phyloP scores from a whole-genome alignment of 2,113 vertebrate species.

The Micromys minutus region DNA sequence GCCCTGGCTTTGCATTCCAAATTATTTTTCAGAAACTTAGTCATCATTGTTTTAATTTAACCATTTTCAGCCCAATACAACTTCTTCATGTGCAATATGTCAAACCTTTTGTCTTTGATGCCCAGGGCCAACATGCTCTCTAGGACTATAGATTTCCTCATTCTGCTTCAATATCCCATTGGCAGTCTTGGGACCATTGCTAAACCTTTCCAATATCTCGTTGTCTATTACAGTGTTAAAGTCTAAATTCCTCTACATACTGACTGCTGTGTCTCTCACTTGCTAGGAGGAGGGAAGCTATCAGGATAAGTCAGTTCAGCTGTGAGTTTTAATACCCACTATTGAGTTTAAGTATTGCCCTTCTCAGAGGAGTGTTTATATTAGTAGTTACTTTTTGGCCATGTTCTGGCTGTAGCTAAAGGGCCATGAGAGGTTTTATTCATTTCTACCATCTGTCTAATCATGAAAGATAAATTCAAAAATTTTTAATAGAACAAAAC shows the following conservation, averaged over 20 bases:
- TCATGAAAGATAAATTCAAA: neutral
- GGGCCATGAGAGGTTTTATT: constrained; percentile 19
- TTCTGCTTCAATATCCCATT: neutral
- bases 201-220: neutral
- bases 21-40: neutral
- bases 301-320: neutral
- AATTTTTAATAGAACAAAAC: neutral
- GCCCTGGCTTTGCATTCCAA: neutral
- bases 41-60: neutral
- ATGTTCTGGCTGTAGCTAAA: constrained; percentile 39
- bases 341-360: constrained; percentile 32
- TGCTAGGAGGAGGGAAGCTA: constrained; percentile 39
- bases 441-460: constrained; percentile 25
- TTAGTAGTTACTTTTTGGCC: constrained; percentile 35
- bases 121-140: neutral
- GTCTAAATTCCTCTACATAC: neutral
- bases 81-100: neutral
- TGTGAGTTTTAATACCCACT: constrained; percentile 44
- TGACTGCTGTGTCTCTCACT: neutral
- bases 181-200: neutral
- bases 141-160: neutral
- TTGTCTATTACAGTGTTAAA: constrained; percentile 35
- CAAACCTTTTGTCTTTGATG: neutral
- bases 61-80: neutral
- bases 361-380: constrained; percentile 43